Evolutionary conservation across 2,797 vertebrate species (phyloP), one percentile per base, ranked within the genome.

Genomic region (Mastacembelus armatus): DNA sequence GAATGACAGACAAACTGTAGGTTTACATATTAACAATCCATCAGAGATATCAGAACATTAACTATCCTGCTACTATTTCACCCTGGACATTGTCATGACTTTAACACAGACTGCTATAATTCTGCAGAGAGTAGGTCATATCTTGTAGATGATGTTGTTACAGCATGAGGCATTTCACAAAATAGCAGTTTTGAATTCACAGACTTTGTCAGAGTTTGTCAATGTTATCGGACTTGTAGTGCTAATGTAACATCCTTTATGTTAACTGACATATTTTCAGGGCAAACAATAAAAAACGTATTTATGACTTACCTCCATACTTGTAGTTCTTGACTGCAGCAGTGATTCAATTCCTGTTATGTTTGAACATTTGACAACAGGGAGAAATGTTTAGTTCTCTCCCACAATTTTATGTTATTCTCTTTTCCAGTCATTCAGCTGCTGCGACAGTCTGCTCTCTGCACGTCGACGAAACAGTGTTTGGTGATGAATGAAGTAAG

Each of bases 271-370:
- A 45, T 18, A 44, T 52, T 66, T 66, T 19, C 3, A 56, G 7
- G 16, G 24, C 10, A 47, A 38, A 65, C 5, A 26, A 42, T 39
- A 21, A 68, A 42, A 50, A 8, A 33, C n/a, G 54, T 33, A 7
- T 78, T 35, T 15, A 45, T 27, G 43, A 87, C 91, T 81, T 80
- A 94, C 94, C 88, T 92, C 91, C 90, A 92, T 91, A 12, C 2
- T 71, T 71, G 36, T 54, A 45, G 55, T 21, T 63, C 62, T 71
- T 36, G 26, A 43, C 50, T 45, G 26, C 16, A 65, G 70, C 39
- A 29, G 61, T 30, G 33, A 58, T 67, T 55, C 47, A 33, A 11
- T 60, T 67, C 64, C 56, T 8, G 27, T 35, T 12, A 21, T 42
- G 27, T n/a, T 39, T 16, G 33, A 54, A 42, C 10, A 33, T 51